Conservation (phyloP, 2,888 invertebrate species). For the Euphydryas editha region DNA sequence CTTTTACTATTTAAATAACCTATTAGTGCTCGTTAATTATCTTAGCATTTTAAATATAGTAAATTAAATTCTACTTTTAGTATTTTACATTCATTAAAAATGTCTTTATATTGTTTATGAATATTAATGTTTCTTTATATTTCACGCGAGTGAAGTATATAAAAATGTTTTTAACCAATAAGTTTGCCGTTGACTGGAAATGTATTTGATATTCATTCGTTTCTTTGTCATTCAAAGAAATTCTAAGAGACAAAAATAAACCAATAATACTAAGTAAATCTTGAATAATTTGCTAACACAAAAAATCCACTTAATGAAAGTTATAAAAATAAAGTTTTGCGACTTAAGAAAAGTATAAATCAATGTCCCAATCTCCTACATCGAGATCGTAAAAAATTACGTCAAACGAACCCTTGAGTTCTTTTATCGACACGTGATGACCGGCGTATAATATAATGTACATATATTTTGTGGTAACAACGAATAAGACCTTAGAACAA, state of each 20-base stretch:
- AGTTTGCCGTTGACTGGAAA: not conserved
- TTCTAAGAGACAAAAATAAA: not conserved
- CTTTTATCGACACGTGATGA: constrained; percentile 19
- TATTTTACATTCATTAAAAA: too few relatives aligned
- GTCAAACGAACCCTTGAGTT: constrained; percentile 27
- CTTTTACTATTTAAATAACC: not conserved
- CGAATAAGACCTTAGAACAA: not conserved
- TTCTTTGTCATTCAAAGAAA: not conserved
- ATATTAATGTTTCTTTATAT: too few relatives aligned
- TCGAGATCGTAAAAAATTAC: constrained; percentile 35
- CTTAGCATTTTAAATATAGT: not conserved
- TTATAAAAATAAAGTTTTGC: constrained; percentile 26
- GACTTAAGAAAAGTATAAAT: constrained; percentile 27
- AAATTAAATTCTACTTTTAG: not conserved
- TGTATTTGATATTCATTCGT: not conserved
- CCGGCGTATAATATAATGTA: too few relatives aligned
- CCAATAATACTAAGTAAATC: not conserved
- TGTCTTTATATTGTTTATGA: too few relatives aligned
- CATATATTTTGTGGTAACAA: not conserved
- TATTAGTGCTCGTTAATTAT: not conserved
- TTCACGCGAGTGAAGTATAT: too few relatives aligned
- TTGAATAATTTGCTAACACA: not conserved
- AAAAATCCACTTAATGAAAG: constrained; percentile 17
- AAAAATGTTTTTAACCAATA: too few relatives aligned
- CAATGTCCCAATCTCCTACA: constrained; percentile 26